Percentiles rank a stretch among this genome's conserved stretches.
Evolutionary conservation across 2,113 vertebrate genomes (phyloP).

Genomic region (Phrynosoma blainvillii): DNA sequence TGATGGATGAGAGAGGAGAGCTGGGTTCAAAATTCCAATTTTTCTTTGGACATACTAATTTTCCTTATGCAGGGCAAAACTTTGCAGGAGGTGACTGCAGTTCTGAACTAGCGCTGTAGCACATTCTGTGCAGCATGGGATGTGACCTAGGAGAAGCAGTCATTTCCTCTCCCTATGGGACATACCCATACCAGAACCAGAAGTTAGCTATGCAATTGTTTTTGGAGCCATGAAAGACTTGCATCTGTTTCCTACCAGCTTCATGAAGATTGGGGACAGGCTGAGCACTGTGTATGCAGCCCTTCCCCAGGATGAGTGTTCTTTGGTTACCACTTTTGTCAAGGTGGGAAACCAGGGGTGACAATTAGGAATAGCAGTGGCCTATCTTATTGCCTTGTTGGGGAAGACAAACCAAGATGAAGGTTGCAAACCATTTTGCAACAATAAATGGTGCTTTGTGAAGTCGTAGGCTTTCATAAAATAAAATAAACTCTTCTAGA

Average conservation of each 20-base stretch:
- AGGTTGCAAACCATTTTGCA: neutral
- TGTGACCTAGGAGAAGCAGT: neutral
- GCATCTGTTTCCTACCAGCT: neutral
- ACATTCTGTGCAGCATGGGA: neutral
- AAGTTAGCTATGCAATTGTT: neutral
- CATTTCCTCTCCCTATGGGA: neutral
- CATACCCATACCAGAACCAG: no score
- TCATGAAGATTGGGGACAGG: neutral
- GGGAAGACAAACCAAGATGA: neutral
- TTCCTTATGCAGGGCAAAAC: neutral
- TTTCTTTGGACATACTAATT: neutral
- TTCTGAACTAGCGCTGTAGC: neutral
- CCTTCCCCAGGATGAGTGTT: neutral
- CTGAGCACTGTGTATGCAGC: neutral
- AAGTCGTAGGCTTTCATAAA: no score
- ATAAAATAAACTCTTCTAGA: no score
- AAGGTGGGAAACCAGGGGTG: neutral
- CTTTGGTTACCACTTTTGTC: neutral
- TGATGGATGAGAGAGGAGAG: neutral
- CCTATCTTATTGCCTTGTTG: neutral
- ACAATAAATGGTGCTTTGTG: neutral
- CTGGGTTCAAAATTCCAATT: constrained; percentile 2
- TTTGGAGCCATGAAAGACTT: neutral
- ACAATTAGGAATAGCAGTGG: neutral
- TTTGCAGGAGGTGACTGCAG: neutral